Percentiles rank a stretch among this genome's conserved stretches.
These are phyloP conservation scores for Ailurus styani DNA, from an alignment of 2,113 vertebrate species.

Conservation along the genomic window DNA sequence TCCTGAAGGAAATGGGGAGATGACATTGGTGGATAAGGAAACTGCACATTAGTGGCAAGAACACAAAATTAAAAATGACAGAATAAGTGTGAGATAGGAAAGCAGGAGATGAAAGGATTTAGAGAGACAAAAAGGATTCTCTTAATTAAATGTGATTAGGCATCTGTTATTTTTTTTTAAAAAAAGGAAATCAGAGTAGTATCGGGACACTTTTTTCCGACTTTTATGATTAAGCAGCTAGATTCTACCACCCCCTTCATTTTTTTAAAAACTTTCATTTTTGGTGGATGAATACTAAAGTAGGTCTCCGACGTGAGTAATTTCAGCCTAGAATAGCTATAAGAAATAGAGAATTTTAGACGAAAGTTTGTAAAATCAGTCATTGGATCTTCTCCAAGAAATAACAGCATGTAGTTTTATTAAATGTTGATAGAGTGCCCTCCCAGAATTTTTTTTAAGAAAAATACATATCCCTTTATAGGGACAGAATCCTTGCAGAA, in stretches of 20 bases:
- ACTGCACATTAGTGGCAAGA: constrained; percentile 53
- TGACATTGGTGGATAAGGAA: constrained; percentile 59
- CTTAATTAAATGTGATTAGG: constrained; percentile 68
- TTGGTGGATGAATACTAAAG: constrained; percentile 26
- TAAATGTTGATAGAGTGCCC: background rate
- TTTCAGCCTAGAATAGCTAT: constrained; percentile 2
- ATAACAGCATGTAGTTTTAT: background rate
- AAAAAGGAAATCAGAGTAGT: constrained; percentile 11
- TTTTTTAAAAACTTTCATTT: constrained; percentile 25
- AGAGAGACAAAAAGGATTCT: constrained; percentile 44
- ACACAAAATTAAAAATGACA: constrained; percentile 59
- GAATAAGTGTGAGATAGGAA: constrained; percentile 36
- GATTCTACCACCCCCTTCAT: background rate
- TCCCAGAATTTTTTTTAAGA: background rate
- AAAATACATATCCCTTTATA: background rate
- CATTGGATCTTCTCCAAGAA: background rate
- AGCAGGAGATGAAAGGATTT: constrained; percentile 36
- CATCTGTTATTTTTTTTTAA: constrained; percentile 16
- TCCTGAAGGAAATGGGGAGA: constrained; percentile 55
- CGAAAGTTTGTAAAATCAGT: background rate
- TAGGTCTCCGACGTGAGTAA: background rate
- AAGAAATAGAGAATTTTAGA: constrained; percentile 16
- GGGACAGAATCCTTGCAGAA: background rate
- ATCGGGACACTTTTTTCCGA: constrained; percentile 34
- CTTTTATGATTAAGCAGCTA: constrained; percentile 40